These are phyloP conservation scores for Morone chrysops DNA, from an alignment of 2,113 vertebrate genomes.

Conservation along the genomic window DNA sequence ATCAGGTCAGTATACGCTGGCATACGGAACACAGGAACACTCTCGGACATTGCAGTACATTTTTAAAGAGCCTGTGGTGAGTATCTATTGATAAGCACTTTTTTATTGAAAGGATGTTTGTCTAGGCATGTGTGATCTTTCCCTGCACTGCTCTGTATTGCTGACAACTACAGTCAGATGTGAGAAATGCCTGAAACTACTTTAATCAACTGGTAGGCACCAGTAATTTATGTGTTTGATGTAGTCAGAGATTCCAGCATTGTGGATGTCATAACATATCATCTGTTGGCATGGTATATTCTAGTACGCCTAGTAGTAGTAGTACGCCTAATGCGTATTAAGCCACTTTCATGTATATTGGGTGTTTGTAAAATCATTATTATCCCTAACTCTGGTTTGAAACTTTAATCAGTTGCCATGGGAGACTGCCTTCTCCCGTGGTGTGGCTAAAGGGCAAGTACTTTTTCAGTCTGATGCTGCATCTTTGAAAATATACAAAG, in stretches of 20 bases:
- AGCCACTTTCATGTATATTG: neutral
- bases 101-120: constrained; percentile 15
- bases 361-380: constrained; percentile 26
- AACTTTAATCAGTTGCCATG: constrained; percentile 39
- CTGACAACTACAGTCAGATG: neutral
- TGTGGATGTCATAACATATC: neutral
- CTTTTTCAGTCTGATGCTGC: constrained; percentile 37
- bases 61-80: constrained; percentile 32
- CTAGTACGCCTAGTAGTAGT: neutral
- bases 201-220: neutral
- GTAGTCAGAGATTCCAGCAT: neutral
- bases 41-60: constrained; percentile 28
- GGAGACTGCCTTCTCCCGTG: constrained; percentile 31
- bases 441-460: constrained; percentile 52
- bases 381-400: neutral
- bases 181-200: neutral
- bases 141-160: neutral
- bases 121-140: neutral
- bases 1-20: constrained; percentile 31
- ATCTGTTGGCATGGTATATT: neutral
- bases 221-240: neutral
- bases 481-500: constrained; percentile 43
- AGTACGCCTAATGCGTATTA: neutral
- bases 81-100: constrained; percentile 28
- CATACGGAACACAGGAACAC: constrained; percentile 2